Percentiles rank a stretch among this genome's conserved stretches.
Conservation (phyloP, 2,113 vertebrate species). For the Theropithecus gelada region DNA sequence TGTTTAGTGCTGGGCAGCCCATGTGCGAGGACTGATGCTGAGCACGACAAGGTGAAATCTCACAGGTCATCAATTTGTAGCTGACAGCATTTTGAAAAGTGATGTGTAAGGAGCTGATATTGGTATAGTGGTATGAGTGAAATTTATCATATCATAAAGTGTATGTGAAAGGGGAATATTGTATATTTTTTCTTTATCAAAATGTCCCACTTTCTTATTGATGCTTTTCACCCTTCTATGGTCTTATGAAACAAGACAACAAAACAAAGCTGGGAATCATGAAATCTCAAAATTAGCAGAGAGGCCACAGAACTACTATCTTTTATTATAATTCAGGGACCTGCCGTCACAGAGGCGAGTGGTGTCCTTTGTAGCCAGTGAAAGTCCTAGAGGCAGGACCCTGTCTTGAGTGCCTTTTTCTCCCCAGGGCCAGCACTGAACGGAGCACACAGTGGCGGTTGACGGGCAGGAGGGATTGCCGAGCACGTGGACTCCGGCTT, state of each 20-base stretch:
- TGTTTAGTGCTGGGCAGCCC: background rate
- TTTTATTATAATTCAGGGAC: background rate
- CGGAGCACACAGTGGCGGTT: background rate
- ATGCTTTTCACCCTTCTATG: background rate
- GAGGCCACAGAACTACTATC: background rate
- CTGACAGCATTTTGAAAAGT: background rate
- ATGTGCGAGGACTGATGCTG: background rate
- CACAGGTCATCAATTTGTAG: background rate
- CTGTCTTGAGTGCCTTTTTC: background rate
- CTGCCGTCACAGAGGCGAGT: background rate
- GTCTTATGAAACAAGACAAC: background rate
- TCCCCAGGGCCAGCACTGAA: background rate
- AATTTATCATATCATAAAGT: background rate
- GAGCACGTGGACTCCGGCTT: background rate
- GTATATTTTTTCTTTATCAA: conserved; percentile 3
- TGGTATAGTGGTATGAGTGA: background rate
- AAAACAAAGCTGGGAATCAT: background rate
- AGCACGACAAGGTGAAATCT: background rate
- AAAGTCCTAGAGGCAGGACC: background rate
- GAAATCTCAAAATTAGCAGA: background rate
- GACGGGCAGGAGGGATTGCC: background rate
- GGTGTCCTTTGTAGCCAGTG: background rate
- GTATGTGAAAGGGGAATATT: background rate
- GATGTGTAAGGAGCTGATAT: background rate
- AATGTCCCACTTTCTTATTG: background rate